Evolutionary conservation across 2,797 vertebrate genomes (phyloP).

Genomic region (Anguilla obscura): DNA sequence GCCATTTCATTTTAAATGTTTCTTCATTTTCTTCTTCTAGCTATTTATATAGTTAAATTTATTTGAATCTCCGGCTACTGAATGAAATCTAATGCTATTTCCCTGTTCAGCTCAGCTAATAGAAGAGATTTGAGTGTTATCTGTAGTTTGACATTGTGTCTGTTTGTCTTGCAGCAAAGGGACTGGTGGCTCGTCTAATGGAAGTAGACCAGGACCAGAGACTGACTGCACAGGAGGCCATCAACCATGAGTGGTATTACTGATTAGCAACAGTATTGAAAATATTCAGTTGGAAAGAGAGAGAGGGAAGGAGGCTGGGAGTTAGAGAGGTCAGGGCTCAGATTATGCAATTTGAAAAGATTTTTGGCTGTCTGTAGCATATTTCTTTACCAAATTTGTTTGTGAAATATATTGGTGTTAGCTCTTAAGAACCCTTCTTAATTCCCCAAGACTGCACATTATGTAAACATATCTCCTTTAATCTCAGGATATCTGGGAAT

Average conservation of each 20-base stretch:
- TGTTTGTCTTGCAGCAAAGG: slow-evolving; percentile 55
- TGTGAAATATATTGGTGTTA: background rate
- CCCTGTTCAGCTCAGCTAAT: slow-evolving; percentile 57
- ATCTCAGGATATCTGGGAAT: slow-evolving; percentile 92
- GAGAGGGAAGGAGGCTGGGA: background rate
- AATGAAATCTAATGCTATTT: background rate
- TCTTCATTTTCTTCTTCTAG: background rate
- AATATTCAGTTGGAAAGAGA: background rate
- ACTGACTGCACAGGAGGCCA: slow-evolving; percentile 92
- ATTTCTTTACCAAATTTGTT: background rate
- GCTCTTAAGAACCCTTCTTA: background rate
- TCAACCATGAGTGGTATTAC: slow-evolving; percentile 91
- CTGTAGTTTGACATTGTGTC: background rate
- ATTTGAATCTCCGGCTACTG: background rate
- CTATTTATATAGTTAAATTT: background rate
- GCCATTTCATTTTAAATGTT: background rate
- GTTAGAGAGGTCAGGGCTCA: background rate
- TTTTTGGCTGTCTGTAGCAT: background rate
- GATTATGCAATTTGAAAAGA: background rate
- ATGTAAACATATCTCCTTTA: slow-evolving; percentile 6
- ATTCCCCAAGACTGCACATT: background rate
- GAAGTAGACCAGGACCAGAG: slow-evolving; percentile 95
- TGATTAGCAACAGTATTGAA: background rate
- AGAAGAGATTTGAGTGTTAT: background rate
- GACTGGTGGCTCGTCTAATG: slow-evolving; percentile 89